Percentiles rank a stretch among this genome's conserved stretches.
phyloP scores from a whole-genome alignment of 2,113 vertebrate species.

The Bubalus kerabau region DNA sequence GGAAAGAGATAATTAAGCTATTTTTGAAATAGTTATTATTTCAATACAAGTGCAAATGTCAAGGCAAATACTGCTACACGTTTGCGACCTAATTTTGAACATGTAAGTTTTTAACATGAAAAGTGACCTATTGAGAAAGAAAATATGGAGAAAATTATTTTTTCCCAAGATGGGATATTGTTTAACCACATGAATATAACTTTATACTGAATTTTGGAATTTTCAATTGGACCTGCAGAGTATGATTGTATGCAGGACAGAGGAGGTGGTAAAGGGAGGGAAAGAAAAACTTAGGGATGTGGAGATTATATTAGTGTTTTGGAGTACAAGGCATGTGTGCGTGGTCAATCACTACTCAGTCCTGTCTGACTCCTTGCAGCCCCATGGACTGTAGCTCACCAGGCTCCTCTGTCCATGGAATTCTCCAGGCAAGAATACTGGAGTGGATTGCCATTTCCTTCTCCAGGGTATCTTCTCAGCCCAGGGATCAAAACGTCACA shows the following conservation, averaged over 20 bases:
- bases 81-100: background rate
- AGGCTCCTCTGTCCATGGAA: background rate
- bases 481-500: background rate
- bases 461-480: background rate
- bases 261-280: rapidly evolving
- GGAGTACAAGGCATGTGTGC: background rate
- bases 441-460: background rate
- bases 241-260: background rate
- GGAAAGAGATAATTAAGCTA: background rate
- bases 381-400: background rate
- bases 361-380: background rate
- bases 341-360: background rate
- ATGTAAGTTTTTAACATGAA: background rate
- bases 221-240: background rate
- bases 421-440: background rate
- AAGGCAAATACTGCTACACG: background rate
- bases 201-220: background rate
- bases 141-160: background rate
- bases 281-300: background rate
- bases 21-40: background rate
- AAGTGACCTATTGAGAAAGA: background rate
- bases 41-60: background rate
- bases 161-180: background rate
- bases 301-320: background rate
- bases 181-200: background rate